Conservation (phyloP, 2,113 vertebrate species). For the Aramus guarauna region DNA sequence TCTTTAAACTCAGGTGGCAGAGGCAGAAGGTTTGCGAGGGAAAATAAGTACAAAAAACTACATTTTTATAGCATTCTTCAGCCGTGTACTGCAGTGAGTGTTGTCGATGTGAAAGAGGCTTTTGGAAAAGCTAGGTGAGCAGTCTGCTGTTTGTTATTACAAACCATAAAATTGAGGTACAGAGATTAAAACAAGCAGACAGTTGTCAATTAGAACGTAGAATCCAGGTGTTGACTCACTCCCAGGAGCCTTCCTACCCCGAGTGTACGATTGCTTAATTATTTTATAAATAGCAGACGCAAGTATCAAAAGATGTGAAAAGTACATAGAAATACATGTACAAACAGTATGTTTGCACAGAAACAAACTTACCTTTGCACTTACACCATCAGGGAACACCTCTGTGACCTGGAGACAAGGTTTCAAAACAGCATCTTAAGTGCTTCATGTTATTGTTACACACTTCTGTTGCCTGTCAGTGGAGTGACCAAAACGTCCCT, state of each 20-base stretch:
- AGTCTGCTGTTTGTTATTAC: not conserved
- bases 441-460: accelerated
- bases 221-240: not conserved
- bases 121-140: not conserved
- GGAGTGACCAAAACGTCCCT: not conserved
- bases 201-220: not conserved
- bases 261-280: accelerated
- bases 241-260: not conserved
- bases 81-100: accelerated
- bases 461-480: not conserved
- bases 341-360: accelerated
- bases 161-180: not conserved
- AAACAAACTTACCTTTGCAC: not conserved
- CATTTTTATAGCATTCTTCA: not conserved
- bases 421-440: not conserved
- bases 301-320: not conserved
- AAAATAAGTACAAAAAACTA: not conserved
- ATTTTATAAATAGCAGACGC: not conserved
- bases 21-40: not conserved
- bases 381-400: accelerated
- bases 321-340: not conserved
- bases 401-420: not conserved
- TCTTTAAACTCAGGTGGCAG: not conserved
- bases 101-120: not conserved
- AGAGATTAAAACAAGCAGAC: not conserved